Evolutionary conservation across 2,113 vertebrate species (phyloP).

Genomic region (Bubo bubo): DNA sequence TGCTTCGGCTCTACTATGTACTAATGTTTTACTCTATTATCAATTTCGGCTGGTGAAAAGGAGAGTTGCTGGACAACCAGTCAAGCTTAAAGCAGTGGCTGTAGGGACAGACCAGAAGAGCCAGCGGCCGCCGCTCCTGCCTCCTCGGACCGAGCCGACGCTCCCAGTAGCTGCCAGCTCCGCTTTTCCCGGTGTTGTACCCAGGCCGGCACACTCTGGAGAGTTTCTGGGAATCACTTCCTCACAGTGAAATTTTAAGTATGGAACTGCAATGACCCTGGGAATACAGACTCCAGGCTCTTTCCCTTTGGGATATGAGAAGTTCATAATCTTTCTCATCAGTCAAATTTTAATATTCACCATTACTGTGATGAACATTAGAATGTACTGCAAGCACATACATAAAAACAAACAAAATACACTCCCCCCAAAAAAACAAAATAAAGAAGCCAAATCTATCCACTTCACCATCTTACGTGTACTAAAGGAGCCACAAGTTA

Average conservation of each 20-base stretch:
- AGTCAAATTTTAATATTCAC: constrained; percentile 54
- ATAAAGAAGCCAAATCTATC: not conserved
- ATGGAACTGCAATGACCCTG: constrained; percentile 49
- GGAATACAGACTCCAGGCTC: constrained; percentile 51
- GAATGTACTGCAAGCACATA: constrained; percentile 32
- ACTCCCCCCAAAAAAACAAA: not conserved
- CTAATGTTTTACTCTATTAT: not conserved
- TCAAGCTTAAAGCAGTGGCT: accelerated
- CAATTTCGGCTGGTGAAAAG: not conserved
- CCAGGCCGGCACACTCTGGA: not conserved
- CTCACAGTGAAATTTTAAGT: constrained; percentile 49
- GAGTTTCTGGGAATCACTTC: constrained; percentile 22
- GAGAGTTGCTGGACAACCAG: not conserved
- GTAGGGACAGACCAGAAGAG: too few species aligned
- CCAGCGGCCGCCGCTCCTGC: too few species aligned
- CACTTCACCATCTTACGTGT: not conserved
- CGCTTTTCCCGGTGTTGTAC: not conserved
- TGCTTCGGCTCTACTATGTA: accelerated
- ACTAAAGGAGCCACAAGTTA: constrained; percentile 26
- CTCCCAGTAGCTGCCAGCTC: not conserved
- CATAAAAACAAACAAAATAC: not conserved
- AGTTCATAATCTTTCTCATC: constrained; percentile 25
- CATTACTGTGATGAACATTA: constrained; percentile 20
- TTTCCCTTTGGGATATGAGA: constrained; percentile 36
- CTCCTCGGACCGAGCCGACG: too few species aligned